Percentiles rank a stretch among this genome's conserved stretches.
phyloP scores from a whole-genome alignment of 1,140 invertebrate species.

The Drosophila repletoides region DNA sequence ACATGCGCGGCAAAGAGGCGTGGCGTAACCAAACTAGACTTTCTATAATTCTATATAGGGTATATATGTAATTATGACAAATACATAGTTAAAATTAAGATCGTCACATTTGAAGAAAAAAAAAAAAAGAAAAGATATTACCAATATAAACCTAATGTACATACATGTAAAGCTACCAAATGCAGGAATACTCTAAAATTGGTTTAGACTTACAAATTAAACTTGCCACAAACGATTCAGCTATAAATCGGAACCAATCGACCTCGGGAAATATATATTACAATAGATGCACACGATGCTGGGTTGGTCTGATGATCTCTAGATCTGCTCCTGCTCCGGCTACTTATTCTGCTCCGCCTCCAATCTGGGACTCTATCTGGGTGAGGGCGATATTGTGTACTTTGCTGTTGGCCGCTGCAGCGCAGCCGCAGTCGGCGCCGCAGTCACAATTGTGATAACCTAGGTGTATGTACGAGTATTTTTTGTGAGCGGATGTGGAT shows the following conservation, averaged over 20 bases:
- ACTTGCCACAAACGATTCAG: constrained; percentile 6
- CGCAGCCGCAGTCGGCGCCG: constrained; percentile 49
- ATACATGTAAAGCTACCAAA: constrained; percentile 70
- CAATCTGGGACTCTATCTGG: constrained; percentile 78
- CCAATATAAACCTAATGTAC: constrained; percentile 30
- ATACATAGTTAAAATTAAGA: neutral
- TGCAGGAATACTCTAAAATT: constrained; percentile 66
- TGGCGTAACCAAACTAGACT: constrained; percentile 9
- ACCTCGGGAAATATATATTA: constrained; percentile 60
- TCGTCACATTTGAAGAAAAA: too few species aligned
- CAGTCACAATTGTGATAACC: constrained; percentile 81
- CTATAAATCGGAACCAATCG: constrained; percentile 10
- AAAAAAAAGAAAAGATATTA: constrained; percentile 22
- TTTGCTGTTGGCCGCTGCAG: constrained; percentile 46
- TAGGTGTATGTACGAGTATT: constrained; percentile 32
- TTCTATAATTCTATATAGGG: constrained; percentile 3
- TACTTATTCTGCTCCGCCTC: too few species aligned
- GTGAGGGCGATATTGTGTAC: constrained; percentile 72
- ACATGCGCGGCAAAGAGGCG: neutral
- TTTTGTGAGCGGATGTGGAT: neutral
- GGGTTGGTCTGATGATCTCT: neutral
- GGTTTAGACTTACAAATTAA: constrained; percentile 41
- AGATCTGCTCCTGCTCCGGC: neutral
- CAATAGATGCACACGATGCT: constrained; percentile 45
- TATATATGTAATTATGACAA: neutral